phyloP scores from a whole-genome alignment of 1,140 invertebrate species.

The Radopholus similis region DNA sequence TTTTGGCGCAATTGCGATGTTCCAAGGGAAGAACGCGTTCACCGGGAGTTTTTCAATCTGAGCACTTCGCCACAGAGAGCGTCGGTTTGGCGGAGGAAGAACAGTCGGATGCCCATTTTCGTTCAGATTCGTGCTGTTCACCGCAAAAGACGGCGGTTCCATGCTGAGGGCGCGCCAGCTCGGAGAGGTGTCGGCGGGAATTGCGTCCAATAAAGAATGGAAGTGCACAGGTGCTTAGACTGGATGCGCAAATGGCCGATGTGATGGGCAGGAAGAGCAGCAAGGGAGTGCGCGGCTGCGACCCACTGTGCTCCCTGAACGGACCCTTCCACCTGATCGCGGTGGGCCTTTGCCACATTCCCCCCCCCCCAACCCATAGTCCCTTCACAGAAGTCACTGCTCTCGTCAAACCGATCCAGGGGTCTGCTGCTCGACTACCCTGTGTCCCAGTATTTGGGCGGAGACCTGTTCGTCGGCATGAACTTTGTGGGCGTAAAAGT shows the following conservation, averaged over 20 bases:
- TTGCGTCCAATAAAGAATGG: no score
- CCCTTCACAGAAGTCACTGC: slow-evolving; percentile 23
- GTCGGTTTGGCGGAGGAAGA: background rate
- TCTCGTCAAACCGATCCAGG: background rate
- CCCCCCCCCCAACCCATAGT: background rate
- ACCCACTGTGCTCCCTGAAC: slow-evolving; percentile 53
- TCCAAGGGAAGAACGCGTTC: background rate
- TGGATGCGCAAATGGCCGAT: slow-evolving; percentile 1
- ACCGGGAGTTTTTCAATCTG: slow-evolving; percentile 12
- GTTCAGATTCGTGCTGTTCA: slow-evolving; percentile 7
- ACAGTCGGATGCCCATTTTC: no score
- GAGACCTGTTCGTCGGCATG: slow-evolving; percentile 48
- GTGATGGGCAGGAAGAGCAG: no score
- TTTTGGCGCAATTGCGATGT: background rate
- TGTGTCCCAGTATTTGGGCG: slow-evolving; percentile 26
- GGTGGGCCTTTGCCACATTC: slow-evolving; percentile 24
- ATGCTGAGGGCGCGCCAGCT: background rate
- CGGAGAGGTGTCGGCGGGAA: background rate
- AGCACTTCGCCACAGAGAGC: slow-evolving; percentile 2
- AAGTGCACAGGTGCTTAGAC: no score
- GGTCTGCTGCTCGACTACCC: slow-evolving; percentile 46
- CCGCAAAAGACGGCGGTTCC: slow-evolving; percentile 5
- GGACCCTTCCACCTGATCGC: slow-evolving; percentile 49
- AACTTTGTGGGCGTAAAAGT: slow-evolving; percentile 40
- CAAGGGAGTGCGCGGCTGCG: background rate